Percentiles rank a stretch among this genome's conserved stretches.
Evolutionary conservation across 2,113 vertebrate species (phyloP).

Genomic region (Monopterus albus): DNA sequence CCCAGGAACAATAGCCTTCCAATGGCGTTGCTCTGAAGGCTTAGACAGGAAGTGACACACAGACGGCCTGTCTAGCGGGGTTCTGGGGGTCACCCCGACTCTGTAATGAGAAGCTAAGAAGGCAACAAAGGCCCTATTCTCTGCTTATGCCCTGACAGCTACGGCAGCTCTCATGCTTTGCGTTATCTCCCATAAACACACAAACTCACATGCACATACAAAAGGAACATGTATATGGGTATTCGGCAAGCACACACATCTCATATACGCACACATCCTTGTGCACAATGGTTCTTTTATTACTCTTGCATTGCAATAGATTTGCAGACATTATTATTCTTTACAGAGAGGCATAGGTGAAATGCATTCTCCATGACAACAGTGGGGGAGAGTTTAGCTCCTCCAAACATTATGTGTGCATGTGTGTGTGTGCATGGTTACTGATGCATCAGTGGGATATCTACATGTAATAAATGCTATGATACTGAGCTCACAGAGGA

Average conservation of each 20-base stretch:
- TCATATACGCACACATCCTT: conserved; percentile 2
- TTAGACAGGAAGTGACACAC: conserved; percentile 79
- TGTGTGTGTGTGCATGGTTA: too few species aligned
- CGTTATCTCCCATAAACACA: conserved; percentile 78
- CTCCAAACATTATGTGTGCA: too few species aligned
- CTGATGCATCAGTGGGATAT: conserved; percentile 32
- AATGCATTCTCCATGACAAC: conserved; percentile 75
- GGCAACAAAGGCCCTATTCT: conserved; percentile 74
- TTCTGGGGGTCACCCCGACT: conserved; percentile 69
- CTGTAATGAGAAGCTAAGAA: conserved; percentile 71
- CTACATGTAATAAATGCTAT: conserved; percentile 51
- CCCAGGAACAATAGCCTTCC: conserved; percentile 76
- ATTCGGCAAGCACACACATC: conserved; percentile 19
- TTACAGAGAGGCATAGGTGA: conserved; percentile 42
- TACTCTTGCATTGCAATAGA: conserved; percentile 44
- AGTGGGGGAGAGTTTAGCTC: conserved; percentile 17
- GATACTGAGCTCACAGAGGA: conserved; percentile 43
- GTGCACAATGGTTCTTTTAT: conserved; percentile 58
- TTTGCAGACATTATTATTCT: conserved; percentile 70
- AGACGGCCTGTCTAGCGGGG: conserved; percentile 74
- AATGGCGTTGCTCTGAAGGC: conserved; percentile 63
- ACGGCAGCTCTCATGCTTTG: background rate
- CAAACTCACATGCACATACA: conserved; percentile 51
- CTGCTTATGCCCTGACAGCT: conserved; percentile 16
- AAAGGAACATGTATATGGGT: conserved; percentile 47